Evolutionary conservation across 2,888 invertebrate genomes (phyloP).

Genomic region (Apodemia zela): DNA sequence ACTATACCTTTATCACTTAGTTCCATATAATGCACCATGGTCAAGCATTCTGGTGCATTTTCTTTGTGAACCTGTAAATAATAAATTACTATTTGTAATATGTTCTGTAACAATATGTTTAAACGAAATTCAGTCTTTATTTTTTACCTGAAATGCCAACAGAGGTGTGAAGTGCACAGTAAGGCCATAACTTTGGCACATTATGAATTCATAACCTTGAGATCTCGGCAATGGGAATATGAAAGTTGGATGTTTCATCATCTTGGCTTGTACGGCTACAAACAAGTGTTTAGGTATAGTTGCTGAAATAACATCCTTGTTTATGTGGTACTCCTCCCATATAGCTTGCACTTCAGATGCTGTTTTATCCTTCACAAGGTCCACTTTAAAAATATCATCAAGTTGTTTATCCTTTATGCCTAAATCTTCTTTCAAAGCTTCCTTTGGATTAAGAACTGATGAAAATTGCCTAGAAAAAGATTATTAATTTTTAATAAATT

Average conservation of each 20-base stretch:
- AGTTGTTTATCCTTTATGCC: slow-evolving; percentile 72
- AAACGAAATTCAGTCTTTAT: background rate
- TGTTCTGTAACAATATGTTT: background rate
- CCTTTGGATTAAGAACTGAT: slow-evolving; percentile 83
- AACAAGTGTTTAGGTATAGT: slow-evolving; percentile 83
- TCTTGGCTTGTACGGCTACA: slow-evolving; percentile 77
- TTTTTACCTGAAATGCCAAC: slow-evolving; percentile 88
- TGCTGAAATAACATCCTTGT: slow-evolving; percentile 88
- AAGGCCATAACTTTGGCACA: slow-evolving; percentile 86
- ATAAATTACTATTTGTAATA: background rate
- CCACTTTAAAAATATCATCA: slow-evolving; percentile 87
- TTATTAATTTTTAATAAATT: background rate
- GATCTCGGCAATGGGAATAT: slow-evolving; percentile 89
- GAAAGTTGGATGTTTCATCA: slow-evolving; percentile 84
- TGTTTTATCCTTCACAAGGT: slow-evolving; percentile 85
- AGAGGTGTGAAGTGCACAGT: slow-evolving; percentile 92
- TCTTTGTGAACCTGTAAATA: slow-evolving; percentile 86
- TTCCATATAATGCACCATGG: slow-evolving; percentile 89
- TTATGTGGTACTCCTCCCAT: slow-evolving; percentile 90
- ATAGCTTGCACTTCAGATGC: slow-evolving; percentile 86
- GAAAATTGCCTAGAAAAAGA: slow-evolving; percentile 78
- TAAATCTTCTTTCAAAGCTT: slow-evolving; percentile 42
- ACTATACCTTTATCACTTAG: slow-evolving; percentile 86
- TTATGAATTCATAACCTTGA: slow-evolving; percentile 92
- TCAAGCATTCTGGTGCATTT: slow-evolving; percentile 93